Conservation (phyloP, 1,140 invertebrate species). For the Pantala flavescens region DNA sequence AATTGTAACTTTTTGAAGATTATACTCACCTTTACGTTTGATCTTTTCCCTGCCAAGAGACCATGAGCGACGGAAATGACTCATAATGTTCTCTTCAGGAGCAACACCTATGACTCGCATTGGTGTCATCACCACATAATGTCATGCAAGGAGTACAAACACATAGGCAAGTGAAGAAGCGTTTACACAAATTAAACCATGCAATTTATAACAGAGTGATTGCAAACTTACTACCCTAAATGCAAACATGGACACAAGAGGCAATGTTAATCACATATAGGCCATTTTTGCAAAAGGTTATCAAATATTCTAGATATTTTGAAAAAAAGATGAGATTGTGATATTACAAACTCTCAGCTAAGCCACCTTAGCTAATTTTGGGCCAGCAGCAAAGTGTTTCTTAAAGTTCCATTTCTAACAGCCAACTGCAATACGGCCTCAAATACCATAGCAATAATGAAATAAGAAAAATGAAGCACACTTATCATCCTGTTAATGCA, state of each 20-base stretch:
- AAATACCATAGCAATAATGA: too few species aligned
- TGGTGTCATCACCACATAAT: slow-evolving; percentile 16
- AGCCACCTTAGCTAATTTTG: too few species aligned
- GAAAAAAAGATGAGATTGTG: too few species aligned
- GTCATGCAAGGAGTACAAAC: slow-evolving; percentile 21
- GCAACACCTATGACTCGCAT: slow-evolving; percentile 13
- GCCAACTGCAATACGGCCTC: too few species aligned
- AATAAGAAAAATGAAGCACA: too few species aligned
- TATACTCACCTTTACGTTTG: slow-evolving; percentile 23
- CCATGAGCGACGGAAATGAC: slow-evolving; percentile 23
- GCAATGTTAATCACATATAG: not conserved
- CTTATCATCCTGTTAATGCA: too few species aligned
- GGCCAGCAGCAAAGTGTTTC: too few species aligned
- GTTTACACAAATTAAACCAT: slow-evolving; percentile 15
- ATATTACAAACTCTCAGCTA: too few species aligned
- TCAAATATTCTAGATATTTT: not conserved
- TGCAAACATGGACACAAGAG: not conserved
- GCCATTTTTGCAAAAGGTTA: not conserved
- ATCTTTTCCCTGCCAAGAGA: slow-evolving; percentile 25
- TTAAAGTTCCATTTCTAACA: too few species aligned
- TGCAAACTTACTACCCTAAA: not conserved
- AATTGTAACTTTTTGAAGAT: not conserved
- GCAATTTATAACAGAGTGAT: not conserved
- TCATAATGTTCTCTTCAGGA: slow-evolving; percentile 11
- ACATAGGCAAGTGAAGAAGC: not conserved